Percentiles rank a stretch among this genome's conserved stretches.
These are phyloP conservation scores for Anoplolepis gracilipes DNA, from an alignment of 1,140 invertebrate genomes.

Conservation along the genomic window DNA sequence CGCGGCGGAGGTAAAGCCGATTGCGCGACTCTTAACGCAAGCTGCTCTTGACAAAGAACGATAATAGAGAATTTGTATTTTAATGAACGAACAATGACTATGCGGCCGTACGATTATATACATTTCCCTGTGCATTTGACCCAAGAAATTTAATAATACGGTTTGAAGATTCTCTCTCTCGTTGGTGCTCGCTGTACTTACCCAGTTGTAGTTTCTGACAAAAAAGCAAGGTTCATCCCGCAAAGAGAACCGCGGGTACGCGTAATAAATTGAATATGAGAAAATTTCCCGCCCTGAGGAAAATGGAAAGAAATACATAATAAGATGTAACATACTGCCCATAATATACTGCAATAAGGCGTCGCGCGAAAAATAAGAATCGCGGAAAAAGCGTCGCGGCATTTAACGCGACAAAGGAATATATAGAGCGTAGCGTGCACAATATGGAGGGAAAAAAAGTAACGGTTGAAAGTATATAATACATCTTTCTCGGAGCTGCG, in stretches of 20 bases:
- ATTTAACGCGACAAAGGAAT: slow-evolving; percentile 47
- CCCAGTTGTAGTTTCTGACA: background rate
- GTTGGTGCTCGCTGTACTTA: background rate
- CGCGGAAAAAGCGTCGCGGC: background rate
- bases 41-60: slow-evolving; percentile 43
- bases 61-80: slow-evolving; percentile 58
- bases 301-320: slow-evolving; percentile 1
- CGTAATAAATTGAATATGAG: slow-evolving; percentile 45
- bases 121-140: background rate
- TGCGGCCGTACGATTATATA: background rate
- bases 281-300: background rate
- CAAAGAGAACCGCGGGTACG: slow-evolving; percentile 49
- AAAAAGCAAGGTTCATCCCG: background rate
- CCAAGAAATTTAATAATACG: slow-evolving; percentile 65
- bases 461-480: background rate
- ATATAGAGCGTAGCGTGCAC: background rate
- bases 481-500: slow-evolving; percentile 14
- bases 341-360: slow-evolving; percentile 7
- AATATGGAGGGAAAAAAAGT: slow-evolving; percentile 23
- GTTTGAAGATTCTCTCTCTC: slow-evolving; percentile 19
- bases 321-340: background rate
- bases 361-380: background rate
- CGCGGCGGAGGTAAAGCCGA: slow-evolving; percentile 16
- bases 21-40: slow-evolving; percentile 44
- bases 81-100: slow-evolving; percentile 62